Conservation (phyloP, 2,113 vertebrate species). For the Perca flavescens region DNA sequence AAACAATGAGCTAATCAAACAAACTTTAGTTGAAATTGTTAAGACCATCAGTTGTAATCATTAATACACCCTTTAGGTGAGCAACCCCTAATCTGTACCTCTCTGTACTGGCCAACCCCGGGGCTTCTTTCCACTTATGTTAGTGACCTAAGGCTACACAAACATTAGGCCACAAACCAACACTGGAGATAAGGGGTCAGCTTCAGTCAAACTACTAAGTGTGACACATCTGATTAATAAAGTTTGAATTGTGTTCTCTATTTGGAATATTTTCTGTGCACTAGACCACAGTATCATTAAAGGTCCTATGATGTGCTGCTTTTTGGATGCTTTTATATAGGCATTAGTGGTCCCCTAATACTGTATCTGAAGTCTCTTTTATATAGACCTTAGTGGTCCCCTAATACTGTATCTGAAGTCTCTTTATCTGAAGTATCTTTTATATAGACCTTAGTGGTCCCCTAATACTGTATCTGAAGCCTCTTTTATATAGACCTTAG, state of each 20-base stretch:
- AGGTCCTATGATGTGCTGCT: neutral
- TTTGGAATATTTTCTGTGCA: neutral
- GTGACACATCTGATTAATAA: neutral
- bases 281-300: neutral
- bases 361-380: no score
- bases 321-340: no score
- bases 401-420: no score
- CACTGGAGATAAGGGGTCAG: no score
- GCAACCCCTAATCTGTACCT: no score
- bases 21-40: neutral
- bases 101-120: neutral
- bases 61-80: neutral
- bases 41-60: neutral
- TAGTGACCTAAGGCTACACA: neutral
- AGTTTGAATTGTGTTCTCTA: neutral
- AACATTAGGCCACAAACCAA: neutral
- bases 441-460: no score
- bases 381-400: no score
- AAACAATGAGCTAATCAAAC: constrained; percentile 11
- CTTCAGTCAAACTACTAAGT: no score
- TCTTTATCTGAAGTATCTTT: no score
- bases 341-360: no score
- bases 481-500: no score
- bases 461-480: no score
- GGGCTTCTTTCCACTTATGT: neutral